These are phyloP conservation scores for Lordiphosa stackelbergi DNA, from an alignment of 1,140 invertebrate genomes.

Conservation along the genomic window DNA sequence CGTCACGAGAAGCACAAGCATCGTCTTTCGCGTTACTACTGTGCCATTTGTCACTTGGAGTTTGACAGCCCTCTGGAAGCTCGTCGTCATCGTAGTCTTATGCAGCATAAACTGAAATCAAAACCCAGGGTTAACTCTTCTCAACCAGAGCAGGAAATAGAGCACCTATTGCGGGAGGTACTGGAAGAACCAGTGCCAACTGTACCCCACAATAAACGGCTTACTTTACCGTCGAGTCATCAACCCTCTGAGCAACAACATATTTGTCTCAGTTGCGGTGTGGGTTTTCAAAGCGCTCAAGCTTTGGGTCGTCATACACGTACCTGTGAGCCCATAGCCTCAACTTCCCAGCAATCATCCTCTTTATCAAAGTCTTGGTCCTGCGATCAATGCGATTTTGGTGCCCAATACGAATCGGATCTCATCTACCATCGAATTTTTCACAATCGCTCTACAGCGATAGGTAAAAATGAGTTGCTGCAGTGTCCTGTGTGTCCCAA, in stretches of 20 bases:
- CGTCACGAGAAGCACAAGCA: constrained; percentile 81
- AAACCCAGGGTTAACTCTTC: not conserved
- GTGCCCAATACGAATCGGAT: constrained; percentile 57
- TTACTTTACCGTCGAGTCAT: constrained; percentile 40
- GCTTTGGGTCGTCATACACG: constrained; percentile 84
- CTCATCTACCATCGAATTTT: constrained; percentile 64
- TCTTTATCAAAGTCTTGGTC: constrained; percentile 18
- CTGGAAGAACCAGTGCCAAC: constrained; percentile 19
- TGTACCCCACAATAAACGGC: constrained; percentile 15
- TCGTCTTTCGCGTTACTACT: constrained; percentile 81
- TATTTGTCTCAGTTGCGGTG: constrained; percentile 84
- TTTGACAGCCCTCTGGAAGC: constrained; percentile 82
- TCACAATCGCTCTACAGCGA: constrained; percentile 62
- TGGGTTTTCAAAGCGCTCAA: constrained; percentile 83
- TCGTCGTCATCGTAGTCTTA: constrained; percentile 81
- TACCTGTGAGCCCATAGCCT: constrained; percentile 78
- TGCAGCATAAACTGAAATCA: constrained; percentile 77
- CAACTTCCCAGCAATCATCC: constrained; percentile 6
- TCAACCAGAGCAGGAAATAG: constrained; percentile 29
- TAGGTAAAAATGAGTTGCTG: constrained; percentile 77
- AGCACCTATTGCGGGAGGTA: constrained; percentile 38
- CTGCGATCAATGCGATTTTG: constrained; percentile 62
- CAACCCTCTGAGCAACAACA: constrained; percentile 67
- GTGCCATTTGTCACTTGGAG: constrained; percentile 82
- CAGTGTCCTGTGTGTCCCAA: constrained; percentile 84